A percentile compares a stretch with the other conserved stretches of the same genome.
Evolutionary conservation across 2,888 invertebrate genomes (phyloP).

Genomic region (Eupeodes luniger): DNA sequence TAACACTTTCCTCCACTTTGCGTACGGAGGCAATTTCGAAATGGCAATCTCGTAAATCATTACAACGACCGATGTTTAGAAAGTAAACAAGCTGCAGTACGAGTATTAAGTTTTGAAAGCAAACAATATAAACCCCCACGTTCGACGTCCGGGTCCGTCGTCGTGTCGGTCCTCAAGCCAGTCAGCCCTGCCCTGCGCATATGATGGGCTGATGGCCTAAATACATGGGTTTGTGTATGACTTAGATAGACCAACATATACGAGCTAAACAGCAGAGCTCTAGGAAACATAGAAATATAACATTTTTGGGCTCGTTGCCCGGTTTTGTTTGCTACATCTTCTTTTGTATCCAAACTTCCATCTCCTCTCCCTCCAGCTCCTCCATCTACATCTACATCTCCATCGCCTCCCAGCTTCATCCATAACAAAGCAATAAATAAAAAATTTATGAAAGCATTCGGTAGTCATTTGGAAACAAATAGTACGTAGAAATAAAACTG

Average conservation of each 20-base stretch:
- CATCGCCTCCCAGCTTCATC: neutral
- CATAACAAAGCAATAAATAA: constrained; percentile 74
- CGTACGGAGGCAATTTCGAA: constrained; percentile 55
- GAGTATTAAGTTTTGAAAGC: constrained; percentile 65
- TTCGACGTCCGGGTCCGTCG: too few relatives aligned
- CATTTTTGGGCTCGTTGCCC: constrained; percentile 67
- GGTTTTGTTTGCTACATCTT: constrained; percentile 63
- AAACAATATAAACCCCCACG: constrained; percentile 44
- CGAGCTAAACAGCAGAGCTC: neutral
- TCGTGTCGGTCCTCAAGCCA: neutral
- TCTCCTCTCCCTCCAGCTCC: constrained; percentile 1
- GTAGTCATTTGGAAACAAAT: constrained; percentile 75
- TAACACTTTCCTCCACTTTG: constrained; percentile 44
- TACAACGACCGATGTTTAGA: constrained; percentile 57
- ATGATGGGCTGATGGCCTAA: neutral
- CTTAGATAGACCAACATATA: neutral
- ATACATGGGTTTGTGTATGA: constrained; percentile 7
- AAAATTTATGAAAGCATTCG: constrained; percentile 75
- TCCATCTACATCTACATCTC: too few relatives aligned
- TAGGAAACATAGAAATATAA: constrained; percentile 51
- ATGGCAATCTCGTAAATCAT: constrained; percentile 70
- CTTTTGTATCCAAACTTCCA: constrained; percentile 37
- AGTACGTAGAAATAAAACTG: constrained; percentile 62
- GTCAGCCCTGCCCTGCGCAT: neutral
- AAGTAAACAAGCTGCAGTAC: constrained; percentile 69